Base-by-base conservation (phyloP, 2,888 invertebrate genomes). In the Bedellia somnulentella region DNA sequence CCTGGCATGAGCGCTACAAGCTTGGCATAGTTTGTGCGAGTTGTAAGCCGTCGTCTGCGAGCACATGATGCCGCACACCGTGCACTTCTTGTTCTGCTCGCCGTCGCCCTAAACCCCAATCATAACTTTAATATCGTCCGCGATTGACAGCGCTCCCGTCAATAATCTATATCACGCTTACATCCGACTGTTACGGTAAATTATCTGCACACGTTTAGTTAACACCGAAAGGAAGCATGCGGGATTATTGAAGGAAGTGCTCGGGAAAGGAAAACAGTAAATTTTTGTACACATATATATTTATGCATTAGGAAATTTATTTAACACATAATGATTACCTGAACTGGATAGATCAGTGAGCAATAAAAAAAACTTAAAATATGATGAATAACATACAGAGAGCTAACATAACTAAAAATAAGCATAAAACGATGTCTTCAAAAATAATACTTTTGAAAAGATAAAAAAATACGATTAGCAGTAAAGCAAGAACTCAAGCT, bases 1-100 rank as follows among this genome's bases (percentile, higher is more conserved):
- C 77, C 77, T 77, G 75, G 75, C 73, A 70, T 77, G 77, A 73
- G 71, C 73, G 66, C 76, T 73, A 73, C 77, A 77, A 54, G 76
- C 73, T 70, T 73, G 76, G 49, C 77, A 77, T 58, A 77, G 60
- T 62, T 66, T 73, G 49, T 77, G 77, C 45, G 75, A 63, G 58
- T 75, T 73, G 66, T 73, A 70, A 45, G 59, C 51, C 54, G 75
- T 75, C 48, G 64, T 75, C 54, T 64, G 68, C 51, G 62, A 57
- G 63, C 76, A 77, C 49, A 60, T 64, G 52, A 77, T 76, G 56
- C 76, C 71, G 71, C 77, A 77, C 40, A 73, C 68, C 42, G 73
- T 57, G 58, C 77, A 77, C 60, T 63, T 57, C 52, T 67, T 68
- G 49, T 64, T 64, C 47, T 46, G 45, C 42, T 62, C 71, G 55